Base-by-base conservation (phyloP, 2,888 invertebrate genomes). In the Calliopum simillimum region DNA sequence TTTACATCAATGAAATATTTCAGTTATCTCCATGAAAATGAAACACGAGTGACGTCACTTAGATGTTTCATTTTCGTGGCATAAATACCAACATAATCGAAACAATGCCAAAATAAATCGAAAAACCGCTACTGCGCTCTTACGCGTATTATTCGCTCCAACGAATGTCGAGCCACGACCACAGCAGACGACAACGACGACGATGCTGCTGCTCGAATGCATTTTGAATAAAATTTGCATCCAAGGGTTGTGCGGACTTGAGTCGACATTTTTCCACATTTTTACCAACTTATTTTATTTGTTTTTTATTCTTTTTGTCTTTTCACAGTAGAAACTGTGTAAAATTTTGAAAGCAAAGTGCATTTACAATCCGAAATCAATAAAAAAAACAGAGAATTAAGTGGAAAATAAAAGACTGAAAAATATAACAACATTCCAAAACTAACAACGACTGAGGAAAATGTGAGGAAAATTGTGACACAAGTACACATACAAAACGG, bases 341-440 rank as follows among this genome's bases (percentile, higher is more conserved):
- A 53, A 12, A 13, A 53, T 59, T 14, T 41, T 4, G 46, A 14
- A 23, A 2, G 19, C 8, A 14, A 16, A 58, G 14, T 58, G 12
- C 46, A 19, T 61, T 61, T 46, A 61, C 44, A 61, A 23, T 56
- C 44, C 46, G 14, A 61, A 61, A 61, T 61, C 61, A 61, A 61
- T 61, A 61, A 14, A 55, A 66, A 66, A 65, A 19, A n/a, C 21
- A 62, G 62, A 13, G 41, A 51, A 63, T n/a, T 23, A 16, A 51
- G 41, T 51, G 41, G 19, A 16, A 59, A 41, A 16, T 14, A 25
- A 33, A 33, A 67, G 59, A 47, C 58, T 67, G 67, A 58, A 67
- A 56, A 25, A 59, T 16, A 66, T 23, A n/a, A 33, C 47, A 58
- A 67, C 49, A 67, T 67, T 66, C 59, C 58, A 49, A 59, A 49